These are phyloP conservation scores for Lampris megalopsis DNA, from an alignment of 2,113 vertebrate genomes.

Conservation along the genomic window DNA sequence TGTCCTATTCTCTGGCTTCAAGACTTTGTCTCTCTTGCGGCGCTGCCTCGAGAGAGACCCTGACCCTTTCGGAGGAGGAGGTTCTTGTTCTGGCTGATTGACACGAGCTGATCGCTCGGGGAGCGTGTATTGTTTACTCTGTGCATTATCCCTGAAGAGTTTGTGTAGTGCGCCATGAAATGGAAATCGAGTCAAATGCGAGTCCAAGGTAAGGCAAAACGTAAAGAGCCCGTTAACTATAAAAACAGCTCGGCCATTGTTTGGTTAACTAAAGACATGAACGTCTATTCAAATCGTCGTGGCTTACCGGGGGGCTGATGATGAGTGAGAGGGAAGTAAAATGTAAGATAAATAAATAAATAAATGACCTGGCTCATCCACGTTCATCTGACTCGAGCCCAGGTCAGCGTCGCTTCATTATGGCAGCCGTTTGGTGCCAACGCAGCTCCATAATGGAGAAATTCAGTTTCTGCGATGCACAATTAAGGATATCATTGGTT, in stretches of 20 bases:
- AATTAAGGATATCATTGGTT: slow-evolving; percentile 78
- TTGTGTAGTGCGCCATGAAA: too few species aligned
- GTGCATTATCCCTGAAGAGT: not conserved
- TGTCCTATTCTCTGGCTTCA: not conserved
- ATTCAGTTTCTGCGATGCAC: slow-evolving; percentile 74
- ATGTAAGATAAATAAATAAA: too few species aligned
- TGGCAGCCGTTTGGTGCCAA: slow-evolving; percentile 48
- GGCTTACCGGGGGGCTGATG: not conserved
- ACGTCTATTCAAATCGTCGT: slow-evolving; percentile 29
- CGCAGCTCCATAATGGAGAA: slow-evolving; percentile 66
- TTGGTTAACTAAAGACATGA: slow-evolving; percentile 3
- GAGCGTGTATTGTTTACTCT: slow-evolving; percentile 13
- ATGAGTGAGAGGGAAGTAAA: not conserved
- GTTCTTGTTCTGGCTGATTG: too few species aligned
- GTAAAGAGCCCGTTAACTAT: slow-evolving; percentile 15
- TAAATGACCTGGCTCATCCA: not conserved
- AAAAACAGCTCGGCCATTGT: not conserved
- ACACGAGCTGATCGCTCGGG: not conserved
- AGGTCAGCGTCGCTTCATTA: slow-evolving; percentile 53
- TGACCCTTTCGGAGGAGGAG: not conserved
- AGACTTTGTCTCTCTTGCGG: not conserved
- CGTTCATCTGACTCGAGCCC: slow-evolving; percentile 31
- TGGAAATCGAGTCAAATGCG: not conserved
- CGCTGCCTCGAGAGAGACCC: not conserved
- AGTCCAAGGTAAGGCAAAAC: slow-evolving; percentile 36